Conservation (phyloP, 2,797 vertebrate genomes). For the Coregonus sp. region DNA sequence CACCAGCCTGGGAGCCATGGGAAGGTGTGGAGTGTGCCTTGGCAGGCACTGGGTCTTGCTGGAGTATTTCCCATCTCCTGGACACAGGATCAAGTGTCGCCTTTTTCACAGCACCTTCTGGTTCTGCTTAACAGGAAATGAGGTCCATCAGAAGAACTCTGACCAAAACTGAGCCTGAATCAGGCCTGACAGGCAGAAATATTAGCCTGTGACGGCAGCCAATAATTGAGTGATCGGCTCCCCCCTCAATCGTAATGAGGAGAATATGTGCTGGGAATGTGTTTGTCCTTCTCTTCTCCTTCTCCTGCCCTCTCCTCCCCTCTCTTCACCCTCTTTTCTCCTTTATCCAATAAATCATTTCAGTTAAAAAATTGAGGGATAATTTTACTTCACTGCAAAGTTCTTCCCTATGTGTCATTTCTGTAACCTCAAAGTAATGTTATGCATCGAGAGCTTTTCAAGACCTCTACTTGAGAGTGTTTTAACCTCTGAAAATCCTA, state of each 20-base stretch:
- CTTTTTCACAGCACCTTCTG: conserved; percentile 83
- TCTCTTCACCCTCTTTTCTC: conserved; percentile 41
- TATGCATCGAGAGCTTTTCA: conserved; percentile 63
- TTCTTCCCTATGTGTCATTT: conserved; percentile 74
- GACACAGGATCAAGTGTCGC: conserved; percentile 82
- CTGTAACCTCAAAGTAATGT: conserved; percentile 76
- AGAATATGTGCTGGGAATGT: conserved; percentile 85
- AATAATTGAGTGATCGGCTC: conserved; percentile 83
- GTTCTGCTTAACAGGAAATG: conserved; percentile 82
- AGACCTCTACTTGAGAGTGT: conserved; percentile 55
- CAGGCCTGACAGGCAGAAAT: conserved; percentile 85
- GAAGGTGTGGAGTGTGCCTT: conserved; percentile 61
- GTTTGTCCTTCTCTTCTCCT: conserved; percentile 76
- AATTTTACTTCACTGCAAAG: conserved; percentile 79
- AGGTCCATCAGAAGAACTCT: conserved; percentile 82
- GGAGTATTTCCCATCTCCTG: conserved; percentile 67
- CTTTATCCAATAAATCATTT: conserved; percentile 75
- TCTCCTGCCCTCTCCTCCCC: conserved; percentile 58
- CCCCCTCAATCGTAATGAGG: conserved; percentile 78
- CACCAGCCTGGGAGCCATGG: conserved; percentile 32
- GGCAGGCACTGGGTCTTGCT: conserved; percentile 57
- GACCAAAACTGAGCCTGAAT: conserved; percentile 82
- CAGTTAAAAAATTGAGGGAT: conserved; percentile 66
- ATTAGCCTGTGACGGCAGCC: conserved; percentile 82
- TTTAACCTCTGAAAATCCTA: conserved; percentile 63